Percentiles rank a stretch among this genome's conserved stretches.
phyloP scores from a whole-genome alignment of 2,888 invertebrate species.

The Helleia helle region DNA sequence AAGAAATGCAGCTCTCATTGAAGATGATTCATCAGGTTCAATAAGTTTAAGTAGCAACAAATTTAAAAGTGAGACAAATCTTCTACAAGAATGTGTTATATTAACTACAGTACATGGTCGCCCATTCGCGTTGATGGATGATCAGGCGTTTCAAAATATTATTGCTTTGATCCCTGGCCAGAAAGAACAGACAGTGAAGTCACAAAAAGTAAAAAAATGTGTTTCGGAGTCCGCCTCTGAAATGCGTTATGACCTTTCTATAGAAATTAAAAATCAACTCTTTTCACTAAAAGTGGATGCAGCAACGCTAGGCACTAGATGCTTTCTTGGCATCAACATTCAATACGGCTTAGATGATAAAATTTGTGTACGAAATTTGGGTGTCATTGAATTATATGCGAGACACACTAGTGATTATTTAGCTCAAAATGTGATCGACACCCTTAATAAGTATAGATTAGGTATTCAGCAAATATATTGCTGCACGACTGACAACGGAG shows the following conservation, averaged over 20 bases:
- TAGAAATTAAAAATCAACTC: background rate
- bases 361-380: background rate
- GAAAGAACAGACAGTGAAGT: background rate
- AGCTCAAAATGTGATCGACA: conserved; percentile 1
- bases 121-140: background rate
- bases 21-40: background rate
- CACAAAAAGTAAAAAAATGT: conserved; percentile 7
- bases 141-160: background rate
- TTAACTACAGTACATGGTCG: conserved; percentile 3
- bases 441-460: background rate
- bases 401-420: conserved; percentile 1
- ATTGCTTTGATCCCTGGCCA: background rate
- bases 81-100: conserved; percentile 4
- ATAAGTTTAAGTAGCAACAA: background rate
- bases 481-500: background rate
- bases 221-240: background rate
- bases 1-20: background rate
- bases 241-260: background rate
- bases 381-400: conserved; percentile 1
- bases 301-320: conserved; percentile 1
- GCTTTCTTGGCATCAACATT: conserved; percentile 1
- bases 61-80: background rate
- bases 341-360: background rate
- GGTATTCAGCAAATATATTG: background rate
- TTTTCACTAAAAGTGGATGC: conserved; percentile 4